Evolutionary conservation across 2,113 vertebrate species (phyloP).

Genomic region (Elachura formosa): DNA sequence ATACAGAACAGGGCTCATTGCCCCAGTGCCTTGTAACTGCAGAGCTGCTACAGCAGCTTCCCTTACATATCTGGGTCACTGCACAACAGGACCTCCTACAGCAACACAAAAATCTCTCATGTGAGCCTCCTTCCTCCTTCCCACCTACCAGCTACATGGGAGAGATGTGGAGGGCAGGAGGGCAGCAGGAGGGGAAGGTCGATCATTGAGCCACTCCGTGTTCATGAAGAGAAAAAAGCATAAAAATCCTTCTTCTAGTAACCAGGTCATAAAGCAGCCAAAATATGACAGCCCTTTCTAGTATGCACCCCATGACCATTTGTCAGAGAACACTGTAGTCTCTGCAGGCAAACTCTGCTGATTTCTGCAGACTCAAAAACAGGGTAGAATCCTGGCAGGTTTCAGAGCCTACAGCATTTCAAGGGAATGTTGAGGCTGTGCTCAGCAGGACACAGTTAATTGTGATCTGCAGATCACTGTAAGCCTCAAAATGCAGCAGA

Average conservation of each 20-base stretch:
- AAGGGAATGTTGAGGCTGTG: background rate
- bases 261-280: background rate
- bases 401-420: background rate
- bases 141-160: background rate
- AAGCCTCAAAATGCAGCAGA: background rate
- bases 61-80: background rate
- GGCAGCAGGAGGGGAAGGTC: background rate
- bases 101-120: background rate
- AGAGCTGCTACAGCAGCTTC: background rate
- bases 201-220: background rate
- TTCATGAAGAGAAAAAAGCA: background rate
- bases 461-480: background rate
- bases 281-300: background rate
- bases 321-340: background rate
- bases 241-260: background rate
- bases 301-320: background rate
- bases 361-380: background rate
- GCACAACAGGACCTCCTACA: background rate
- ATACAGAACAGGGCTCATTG: background rate
- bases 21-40: background rate
- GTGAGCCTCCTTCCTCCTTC: background rate
- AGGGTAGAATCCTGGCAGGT: background rate
- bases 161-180: background rate
- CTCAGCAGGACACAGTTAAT: background rate
- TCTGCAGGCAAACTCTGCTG: background rate